Conservation (phyloP, 2,888 invertebrate genomes). For the Polyommatus iphigenia region DNA sequence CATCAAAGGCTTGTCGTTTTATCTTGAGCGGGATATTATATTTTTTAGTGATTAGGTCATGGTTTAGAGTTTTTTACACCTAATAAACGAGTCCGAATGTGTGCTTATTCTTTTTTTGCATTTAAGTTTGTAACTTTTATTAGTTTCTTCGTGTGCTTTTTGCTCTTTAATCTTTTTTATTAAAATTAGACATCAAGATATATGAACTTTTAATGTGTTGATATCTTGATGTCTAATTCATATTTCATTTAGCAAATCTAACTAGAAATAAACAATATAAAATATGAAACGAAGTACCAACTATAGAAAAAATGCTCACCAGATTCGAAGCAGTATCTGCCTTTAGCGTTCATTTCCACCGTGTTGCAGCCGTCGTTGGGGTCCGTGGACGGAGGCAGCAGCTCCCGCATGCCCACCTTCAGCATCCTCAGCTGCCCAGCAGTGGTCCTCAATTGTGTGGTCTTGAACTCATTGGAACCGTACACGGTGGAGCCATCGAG, state of each 20-base stretch:
- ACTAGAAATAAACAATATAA: neutral
- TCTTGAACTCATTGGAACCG: slow-evolving; percentile 80
- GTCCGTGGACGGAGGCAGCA: slow-evolving; percentile 86
- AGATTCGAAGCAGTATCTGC: slow-evolving; percentile 90
- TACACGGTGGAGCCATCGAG: slow-evolving; percentile 93
- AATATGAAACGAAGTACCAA: no score
- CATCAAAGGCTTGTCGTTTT: neutral
- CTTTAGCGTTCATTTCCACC: slow-evolving; percentile 82
- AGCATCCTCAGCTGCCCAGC: slow-evolving; percentile 85
- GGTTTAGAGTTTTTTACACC: neutral
- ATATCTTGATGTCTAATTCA: no score
- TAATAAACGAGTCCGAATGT: neutral
- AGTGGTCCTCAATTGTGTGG: slow-evolving; percentile 67
- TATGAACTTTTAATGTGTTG: no score
- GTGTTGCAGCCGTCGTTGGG: slow-evolving; percentile 89
- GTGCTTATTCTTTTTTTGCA: no score
- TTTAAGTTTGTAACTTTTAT: neutral
- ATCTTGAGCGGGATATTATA: neutral
- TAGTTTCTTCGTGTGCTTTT: neutral
- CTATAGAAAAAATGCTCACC: slow-evolving; percentile 59
- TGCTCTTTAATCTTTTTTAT: neutral
- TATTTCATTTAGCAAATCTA: neutral
- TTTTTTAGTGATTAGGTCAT: neutral
- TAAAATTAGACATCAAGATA: no score
- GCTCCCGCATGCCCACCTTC: slow-evolving; percentile 81